Percentiles rank a stretch among this genome's conserved stretches.
These are phyloP conservation scores for Colossoma macropomum DNA, from an alignment of 2,113 vertebrate species.

Conservation along the genomic window DNA sequence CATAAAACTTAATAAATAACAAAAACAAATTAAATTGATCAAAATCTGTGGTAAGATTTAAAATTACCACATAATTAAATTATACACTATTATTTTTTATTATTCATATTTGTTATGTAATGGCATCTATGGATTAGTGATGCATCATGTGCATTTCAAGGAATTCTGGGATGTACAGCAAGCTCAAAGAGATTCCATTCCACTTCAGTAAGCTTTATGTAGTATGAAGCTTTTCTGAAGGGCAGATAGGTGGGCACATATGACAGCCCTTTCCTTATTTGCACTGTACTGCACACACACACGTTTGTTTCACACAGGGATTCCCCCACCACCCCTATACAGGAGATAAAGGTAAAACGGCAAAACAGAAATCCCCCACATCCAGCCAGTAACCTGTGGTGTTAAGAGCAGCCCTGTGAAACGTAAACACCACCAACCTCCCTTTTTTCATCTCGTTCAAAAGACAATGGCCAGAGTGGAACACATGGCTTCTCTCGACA, in stretches of 20 bases:
- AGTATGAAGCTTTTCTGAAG: background rate
- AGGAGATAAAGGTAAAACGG: background rate
- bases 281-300: background rate
- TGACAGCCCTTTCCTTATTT: background rate
- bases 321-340: background rate
- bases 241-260: no score
- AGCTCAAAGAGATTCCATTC: background rate
- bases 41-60: background rate
- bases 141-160: background rate
- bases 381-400: no score
- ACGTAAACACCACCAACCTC: background rate
- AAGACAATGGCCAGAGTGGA: background rate
- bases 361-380: background rate
- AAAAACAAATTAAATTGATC: background rate
- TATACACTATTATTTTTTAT: background rate
- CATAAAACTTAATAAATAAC: background rate
- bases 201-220: background rate
- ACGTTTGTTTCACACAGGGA: accelerated
- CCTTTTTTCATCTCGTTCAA: background rate
- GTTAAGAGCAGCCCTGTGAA: background rate
- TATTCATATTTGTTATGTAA: background rate
- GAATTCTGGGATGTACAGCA: slow-evolving; percentile 2
- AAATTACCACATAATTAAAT: background rate
- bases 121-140: background rate
- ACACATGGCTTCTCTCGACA: background rate